Evolutionary conservation across 2,113 vertebrate genomes (phyloP).

Genomic region (Pseudonaja textilis): DNA sequence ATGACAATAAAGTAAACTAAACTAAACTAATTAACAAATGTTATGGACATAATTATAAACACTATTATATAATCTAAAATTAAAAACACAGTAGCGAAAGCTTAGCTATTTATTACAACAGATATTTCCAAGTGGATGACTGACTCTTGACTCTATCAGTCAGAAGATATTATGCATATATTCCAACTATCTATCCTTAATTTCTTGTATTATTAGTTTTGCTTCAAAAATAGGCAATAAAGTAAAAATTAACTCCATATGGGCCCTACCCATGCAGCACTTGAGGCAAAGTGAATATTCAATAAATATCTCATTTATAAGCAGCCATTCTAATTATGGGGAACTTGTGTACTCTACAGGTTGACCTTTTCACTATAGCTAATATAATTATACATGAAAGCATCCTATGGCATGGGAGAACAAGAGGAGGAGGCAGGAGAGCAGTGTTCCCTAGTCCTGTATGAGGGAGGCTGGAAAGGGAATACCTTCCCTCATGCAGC

Average conservation of each 20-base stretch:
- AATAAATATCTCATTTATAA: neutral
- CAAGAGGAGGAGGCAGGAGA: no score
- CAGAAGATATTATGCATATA: neutral
- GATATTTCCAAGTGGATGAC: neutral
- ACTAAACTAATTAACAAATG: neutral
- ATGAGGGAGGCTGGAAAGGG: no score
- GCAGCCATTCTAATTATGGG: neutral
- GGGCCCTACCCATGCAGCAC: neutral
- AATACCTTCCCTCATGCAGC: no score
- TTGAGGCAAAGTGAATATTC: neutral
- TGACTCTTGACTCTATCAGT: neutral
- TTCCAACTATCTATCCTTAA: neutral
- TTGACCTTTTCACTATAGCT: neutral
- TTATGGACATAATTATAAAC: neutral
- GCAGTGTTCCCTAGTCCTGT: no score
- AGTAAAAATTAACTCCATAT: neutral
- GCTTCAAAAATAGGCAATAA: neutral
- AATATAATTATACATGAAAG: neutral
- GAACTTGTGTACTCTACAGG: neutral
- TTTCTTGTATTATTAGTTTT: neutral
- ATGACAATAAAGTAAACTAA: no score
- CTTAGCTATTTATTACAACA: neutral
- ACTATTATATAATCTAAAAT: neutral
- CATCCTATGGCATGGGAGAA: neutral
- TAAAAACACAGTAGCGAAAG: neutral